Evolutionary conservation across 2,888 invertebrate genomes (phyloP), one percentile per base, ranked within the genome.

Genomic region (Mechanitis messenoides): DNA sequence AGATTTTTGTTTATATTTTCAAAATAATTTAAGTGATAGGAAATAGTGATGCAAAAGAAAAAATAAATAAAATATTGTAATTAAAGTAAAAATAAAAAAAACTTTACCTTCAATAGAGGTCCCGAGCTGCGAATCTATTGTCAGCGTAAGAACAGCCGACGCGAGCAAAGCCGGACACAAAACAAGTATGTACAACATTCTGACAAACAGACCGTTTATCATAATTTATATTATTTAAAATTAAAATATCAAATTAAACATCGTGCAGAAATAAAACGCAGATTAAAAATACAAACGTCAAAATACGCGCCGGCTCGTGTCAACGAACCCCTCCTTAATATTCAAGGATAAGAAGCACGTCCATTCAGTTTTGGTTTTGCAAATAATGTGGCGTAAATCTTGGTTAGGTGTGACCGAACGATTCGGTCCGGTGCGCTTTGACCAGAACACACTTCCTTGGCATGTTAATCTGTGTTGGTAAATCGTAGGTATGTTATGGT

Each of bases 41-140:
- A 20, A 20, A 20, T 20, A 20, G 20, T 38, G 38, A 38, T 38
- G 38, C 38, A 38, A 38, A 38, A 7, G 4, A 7, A 38, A 6
- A 38, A 38, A 38, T 0, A 20, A 20, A 38, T 38, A 38, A 6
- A 38, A 38, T 38, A 38, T 2, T 38, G 5, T 6, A 38, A 7
- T 38, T 20, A 20, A 20, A 20, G 20, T 20, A 20, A 20, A 20
- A 20, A 20, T 20, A 20, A 20, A 20, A 50, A 33, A 55, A 46
- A 20, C 58, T 79, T 81, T 74, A 89, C 90, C 90, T 83, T 90
- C 90, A 60, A 87, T 72, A 2, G 90, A 89, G 46, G 90, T 90
- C 45, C 90, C 89, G 59, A 90, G 78, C 61, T 86, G 83, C 0
- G 89, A 83, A 66, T 90, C 89, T 28, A 90, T 89, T 4, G 89